Base-by-base conservation (phyloP, 2,797 vertebrate species). In the Streptopelia turtur region DNA sequence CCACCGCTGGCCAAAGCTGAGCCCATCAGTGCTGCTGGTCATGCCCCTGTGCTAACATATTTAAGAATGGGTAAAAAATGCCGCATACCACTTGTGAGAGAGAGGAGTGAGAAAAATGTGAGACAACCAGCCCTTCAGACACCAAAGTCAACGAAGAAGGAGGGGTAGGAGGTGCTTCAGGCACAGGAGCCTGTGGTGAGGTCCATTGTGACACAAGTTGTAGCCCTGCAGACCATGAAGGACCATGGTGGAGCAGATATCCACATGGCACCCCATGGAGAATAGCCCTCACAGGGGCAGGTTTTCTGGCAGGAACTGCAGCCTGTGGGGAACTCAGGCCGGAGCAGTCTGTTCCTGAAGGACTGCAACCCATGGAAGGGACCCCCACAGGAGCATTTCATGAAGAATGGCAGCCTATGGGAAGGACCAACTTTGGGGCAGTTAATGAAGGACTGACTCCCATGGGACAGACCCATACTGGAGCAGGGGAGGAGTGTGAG, bases 261-360 rank as follows among this genome's bases (percentile, higher is more conserved):
- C 41, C 59, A 10, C 6, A 5, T 31, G 53, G 15, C 22, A 37
- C 33, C 37, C 45, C 6, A 0, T 1, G 0, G 55, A 86, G 41
- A 75, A 17, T 18, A 78, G 10, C 9, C 25, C 31, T 18, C 8
- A 2, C 16, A 12, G 39, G n/a, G 80, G 22, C 18, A 53, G 31
- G 23, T 35, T 80, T 59, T 10, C 37, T 59, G 50, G n/a, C 37
- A 75, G 57, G 39, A 41, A 16, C 11, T 14, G 31, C 22, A 16
- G 56, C 28, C 31, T 3, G 0, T 4, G 7, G 8, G 21, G 16
- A 24, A 68, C 25, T 23, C 31, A 50, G 0, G 1, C 56, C 23
- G 25, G 17, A 75, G 49, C 55, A 55, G 13, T 41, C 27, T 65
- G 16, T 71, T 56, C 1, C 0, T 68, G 47, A 61, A 66, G 31